Conservation (phyloP, 2,888 invertebrate species). For the Latrodectus elegans region DNA sequence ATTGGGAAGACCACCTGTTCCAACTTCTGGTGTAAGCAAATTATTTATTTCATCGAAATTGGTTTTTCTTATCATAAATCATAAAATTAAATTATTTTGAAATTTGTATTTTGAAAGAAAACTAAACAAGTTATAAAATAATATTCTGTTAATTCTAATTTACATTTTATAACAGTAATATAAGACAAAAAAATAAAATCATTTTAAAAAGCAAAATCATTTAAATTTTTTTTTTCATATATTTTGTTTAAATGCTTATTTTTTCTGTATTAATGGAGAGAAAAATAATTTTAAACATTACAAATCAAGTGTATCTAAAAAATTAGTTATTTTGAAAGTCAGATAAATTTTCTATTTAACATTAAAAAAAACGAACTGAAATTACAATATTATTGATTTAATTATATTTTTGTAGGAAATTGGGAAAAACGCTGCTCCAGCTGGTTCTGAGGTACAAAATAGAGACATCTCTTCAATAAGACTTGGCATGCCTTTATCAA, state of each 20-base stretch:
- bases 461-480: slow-evolving; percentile 83
- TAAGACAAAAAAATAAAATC: too few relatives aligned
- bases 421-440: slow-evolving; percentile 58
- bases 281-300: neutral
- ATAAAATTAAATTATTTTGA: too few relatives aligned
- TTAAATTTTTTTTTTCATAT: too few relatives aligned
- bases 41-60: slow-evolving; percentile 1
- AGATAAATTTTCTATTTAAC: neutral
- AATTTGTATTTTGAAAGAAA: too few relatives aligned
- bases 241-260: too few relatives aligned
- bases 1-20: slow-evolving; percentile 84
- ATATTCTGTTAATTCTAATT: too few relatives aligned
- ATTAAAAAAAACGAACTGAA: neutral
- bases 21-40: slow-evolving; percentile 70
- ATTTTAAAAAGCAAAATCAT: too few relatives aligned
- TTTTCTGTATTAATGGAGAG: neutral
- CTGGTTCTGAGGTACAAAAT: slow-evolving; percentile 84
- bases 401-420: slow-evolving; percentile 42
- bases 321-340: neutral
- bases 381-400: neutral
- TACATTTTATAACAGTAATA: too few relatives aligned
- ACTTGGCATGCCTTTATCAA: slow-evolving; percentile 81
- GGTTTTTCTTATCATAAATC: neutral
- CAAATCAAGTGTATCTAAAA: neutral
- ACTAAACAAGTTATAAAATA: too few relatives aligned